These are phyloP conservation scores for Myiagra hebetior DNA, from an alignment of 2,113 vertebrate species.

Conservation along the genomic window DNA sequence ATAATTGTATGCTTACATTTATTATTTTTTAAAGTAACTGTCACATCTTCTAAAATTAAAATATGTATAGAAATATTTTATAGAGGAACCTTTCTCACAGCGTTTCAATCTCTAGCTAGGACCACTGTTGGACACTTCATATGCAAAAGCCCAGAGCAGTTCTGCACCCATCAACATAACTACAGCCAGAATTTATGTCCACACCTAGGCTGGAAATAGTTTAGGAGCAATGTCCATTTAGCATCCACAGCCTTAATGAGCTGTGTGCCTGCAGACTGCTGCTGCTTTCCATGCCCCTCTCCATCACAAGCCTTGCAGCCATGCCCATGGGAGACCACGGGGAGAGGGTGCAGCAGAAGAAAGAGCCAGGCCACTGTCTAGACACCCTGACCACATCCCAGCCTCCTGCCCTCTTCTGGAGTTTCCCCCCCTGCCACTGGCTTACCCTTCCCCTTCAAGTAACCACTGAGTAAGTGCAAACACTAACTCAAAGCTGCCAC, in stretches of 20 bases:
- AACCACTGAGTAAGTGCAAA: background rate
- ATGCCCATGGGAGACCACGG: rapidly evolving
- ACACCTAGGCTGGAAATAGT: background rate
- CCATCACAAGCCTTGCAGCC: rapidly evolving
- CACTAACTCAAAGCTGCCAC: background rate
- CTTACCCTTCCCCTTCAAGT: background rate
- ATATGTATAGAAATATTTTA: background rate
- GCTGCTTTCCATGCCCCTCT: background rate
- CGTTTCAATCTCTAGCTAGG: background rate
- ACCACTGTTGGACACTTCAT: background rate
- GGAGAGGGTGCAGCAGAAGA: background rate
- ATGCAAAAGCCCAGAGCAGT: background rate
- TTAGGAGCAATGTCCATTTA: background rate
- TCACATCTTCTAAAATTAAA: background rate
- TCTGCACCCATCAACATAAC: background rate
- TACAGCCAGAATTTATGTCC: background rate
- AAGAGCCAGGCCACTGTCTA: background rate
- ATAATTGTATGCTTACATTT: background rate
- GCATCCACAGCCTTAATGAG: background rate
- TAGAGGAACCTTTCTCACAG: background rate
- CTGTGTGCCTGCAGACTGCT: background rate
- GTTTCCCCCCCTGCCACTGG: background rate
- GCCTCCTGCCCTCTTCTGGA: background rate
- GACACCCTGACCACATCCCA: background rate
- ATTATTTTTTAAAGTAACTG: background rate